Base-by-base conservation (phyloP, 2,888 invertebrate species). In the Hyalella azteca region DNA sequence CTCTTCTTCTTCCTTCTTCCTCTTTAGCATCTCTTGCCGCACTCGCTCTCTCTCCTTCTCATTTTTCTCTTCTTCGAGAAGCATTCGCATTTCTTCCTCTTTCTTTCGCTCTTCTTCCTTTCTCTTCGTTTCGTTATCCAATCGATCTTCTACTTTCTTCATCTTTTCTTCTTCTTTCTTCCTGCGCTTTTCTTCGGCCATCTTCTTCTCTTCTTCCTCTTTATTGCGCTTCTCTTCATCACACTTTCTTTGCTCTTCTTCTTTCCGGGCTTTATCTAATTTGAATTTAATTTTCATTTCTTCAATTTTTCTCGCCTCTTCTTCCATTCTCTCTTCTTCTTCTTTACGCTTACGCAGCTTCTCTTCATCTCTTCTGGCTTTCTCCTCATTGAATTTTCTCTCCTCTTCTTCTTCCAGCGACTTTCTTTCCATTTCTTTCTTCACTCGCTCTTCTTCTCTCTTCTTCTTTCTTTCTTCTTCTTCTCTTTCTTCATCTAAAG, bases 381-480 rank as follows among this genome's bases (percentile, higher is more conserved):
- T 41, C 36, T 75, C 75, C 22, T 40, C 75, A 26, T 26, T 7
- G 2, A 75, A 15, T 19, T 41, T 75, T n/a, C 29, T 9, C n/a
- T 48, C 45, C 15, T 41, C 75, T 45, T 75, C 75, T 39, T 75
- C 75, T 22, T 45, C 75, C n/a, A 36, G 19, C 75, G 1, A 4
- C 5, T 45, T 75, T 9, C 45, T 22, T 22, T 45, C 45, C 19
- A 13, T 26, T 39, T 75, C 75, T 22, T 39, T 48, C 29, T 41
- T 9, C 45, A 75, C n/a, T 29, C 36, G 0, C 22, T 45, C 40
- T 45, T 48, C 45, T 45, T 41, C 75, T 19, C 29, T 48, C 40
- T 75, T 48, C 36, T 29, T 40, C 29, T 26, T 45, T n/a, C 40
- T 75, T n/a, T 75, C 75, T 75, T 75, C 45, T 41, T 75, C 75